phyloP scores from a whole-genome alignment of 2,888 invertebrate genomes.

The Eugnorisma glareosa region DNA sequence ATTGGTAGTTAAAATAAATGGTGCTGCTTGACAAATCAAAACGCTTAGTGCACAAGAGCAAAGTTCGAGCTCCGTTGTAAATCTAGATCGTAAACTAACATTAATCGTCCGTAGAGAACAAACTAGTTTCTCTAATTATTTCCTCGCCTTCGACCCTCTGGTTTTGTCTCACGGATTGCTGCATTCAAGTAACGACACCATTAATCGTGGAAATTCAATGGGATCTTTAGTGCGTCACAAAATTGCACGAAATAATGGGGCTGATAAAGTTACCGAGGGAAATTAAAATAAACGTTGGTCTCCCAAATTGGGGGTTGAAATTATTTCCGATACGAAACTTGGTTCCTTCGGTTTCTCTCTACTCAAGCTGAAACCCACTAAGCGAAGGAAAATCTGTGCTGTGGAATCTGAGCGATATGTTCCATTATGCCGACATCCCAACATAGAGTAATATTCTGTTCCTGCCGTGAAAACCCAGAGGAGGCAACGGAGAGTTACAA shows the following conservation, averaged over 20 bases:
- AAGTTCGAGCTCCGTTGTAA: conserved; percentile 79
- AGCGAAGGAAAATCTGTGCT: conserved; percentile 28
- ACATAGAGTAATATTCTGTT: conserved; percentile 45
- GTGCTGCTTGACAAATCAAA: conserved; percentile 61
- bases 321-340: conserved; percentile 35
- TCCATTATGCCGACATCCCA: conserved; percentile 45
- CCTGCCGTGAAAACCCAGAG: conserved; percentile 44
- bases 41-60: conserved; percentile 65
- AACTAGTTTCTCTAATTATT: conserved; percentile 87
- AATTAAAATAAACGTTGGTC: conserved; percentile 30
- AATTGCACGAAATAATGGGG: conserved; percentile 54
- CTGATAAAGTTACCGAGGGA: conserved; percentile 24
- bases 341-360: background rate
- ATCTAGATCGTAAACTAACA: conserved; percentile 82
- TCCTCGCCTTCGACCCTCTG: conserved; percentile 81
- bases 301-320: conserved; percentile 11
- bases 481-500: conserved; percentile 40
- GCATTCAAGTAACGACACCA: conserved; percentile 77
- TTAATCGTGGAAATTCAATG: conserved; percentile 75
- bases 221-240: conserved; percentile 63
- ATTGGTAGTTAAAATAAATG: conserved; percentile 52
- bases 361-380: background rate
- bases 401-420: conserved; percentile 41
- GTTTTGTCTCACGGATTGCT: conserved; percentile 80
- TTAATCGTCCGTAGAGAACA: conserved; percentile 82